A percentile compares a stretch with the other conserved stretches of the same genome.
Evolutionary conservation across 2,888 invertebrate genomes (phyloP).

Genomic region (Trachelus tabidus): DNA sequence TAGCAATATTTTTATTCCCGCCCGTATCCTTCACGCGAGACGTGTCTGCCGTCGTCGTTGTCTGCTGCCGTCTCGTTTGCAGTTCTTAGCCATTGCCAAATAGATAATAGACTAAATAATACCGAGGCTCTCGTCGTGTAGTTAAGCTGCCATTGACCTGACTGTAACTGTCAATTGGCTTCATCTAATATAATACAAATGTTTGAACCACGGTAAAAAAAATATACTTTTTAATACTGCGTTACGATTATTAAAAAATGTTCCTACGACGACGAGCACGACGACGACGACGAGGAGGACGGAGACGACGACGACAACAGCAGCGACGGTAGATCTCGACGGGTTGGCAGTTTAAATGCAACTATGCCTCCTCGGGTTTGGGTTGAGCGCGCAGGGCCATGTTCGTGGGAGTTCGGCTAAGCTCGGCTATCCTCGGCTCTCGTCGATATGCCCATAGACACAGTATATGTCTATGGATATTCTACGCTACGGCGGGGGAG

Average conservation of each 20-base stretch:
- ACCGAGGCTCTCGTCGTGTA: neutral
- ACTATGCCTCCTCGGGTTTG: conserved; percentile 58
- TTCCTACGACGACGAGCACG: neutral
- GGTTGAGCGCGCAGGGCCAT: conserved; percentile 54
- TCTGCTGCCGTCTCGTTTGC: neutral
- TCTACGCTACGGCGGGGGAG: conserved; percentile 30
- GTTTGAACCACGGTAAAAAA: neutral
- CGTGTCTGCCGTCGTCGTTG: neutral
- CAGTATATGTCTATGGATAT: conserved; percentile 54
- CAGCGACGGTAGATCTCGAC: conserved; percentile 36
- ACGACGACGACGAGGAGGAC: neutral
- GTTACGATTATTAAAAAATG: neutral
- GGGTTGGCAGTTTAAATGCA: conserved; percentile 60
- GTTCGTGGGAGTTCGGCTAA: conserved; percentile 47
- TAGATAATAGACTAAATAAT: neutral
- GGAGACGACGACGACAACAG: neutral
- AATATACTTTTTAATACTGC: neutral
- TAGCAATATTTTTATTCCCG: neutral
- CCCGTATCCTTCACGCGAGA: neutral
- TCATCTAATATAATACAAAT: neutral
- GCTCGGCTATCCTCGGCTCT: conserved; percentile 52
- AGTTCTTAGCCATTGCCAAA: neutral
- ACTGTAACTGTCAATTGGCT: neutral
- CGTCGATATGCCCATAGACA: conserved; percentile 62
- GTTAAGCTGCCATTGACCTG: neutral